Percentiles rank a stretch among this genome's conserved stretches.
Conservation (phyloP, 2,888 invertebrate genomes). For the Chrysopilus asiliformis region DNA sequence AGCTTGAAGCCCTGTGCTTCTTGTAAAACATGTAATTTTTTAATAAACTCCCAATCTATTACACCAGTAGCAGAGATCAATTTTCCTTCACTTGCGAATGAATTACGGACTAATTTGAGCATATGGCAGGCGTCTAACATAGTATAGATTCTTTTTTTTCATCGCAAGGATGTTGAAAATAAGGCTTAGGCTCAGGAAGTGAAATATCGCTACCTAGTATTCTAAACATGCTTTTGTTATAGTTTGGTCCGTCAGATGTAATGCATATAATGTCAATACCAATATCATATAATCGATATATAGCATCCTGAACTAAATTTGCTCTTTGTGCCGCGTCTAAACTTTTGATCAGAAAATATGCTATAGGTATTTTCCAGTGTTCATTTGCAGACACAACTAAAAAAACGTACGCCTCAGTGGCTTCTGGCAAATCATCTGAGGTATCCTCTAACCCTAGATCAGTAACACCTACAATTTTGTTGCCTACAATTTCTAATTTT, state of each 20-base stretch:
- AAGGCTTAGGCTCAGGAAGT: neutral
- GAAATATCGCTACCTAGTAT: neutral
- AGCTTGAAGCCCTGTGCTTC: neutral
- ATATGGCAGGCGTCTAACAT: neutral
- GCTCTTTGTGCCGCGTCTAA: neutral
- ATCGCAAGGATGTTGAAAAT: too few species aligned
- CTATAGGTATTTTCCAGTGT: neutral
- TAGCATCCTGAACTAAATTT: neutral
- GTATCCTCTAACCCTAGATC: too few species aligned
- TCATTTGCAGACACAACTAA: too few species aligned
- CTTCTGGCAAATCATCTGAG: too few species aligned
- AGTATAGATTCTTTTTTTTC: neutral
- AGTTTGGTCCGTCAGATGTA: neutral
- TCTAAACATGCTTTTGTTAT: too few species aligned
- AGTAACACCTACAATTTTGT: too few species aligned
- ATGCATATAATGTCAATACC: neutral
- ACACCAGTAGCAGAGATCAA: neutral
- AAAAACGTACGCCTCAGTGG: too few species aligned
- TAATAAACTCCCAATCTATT: neutral
- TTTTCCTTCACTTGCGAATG: neutral
- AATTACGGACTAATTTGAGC: neutral
- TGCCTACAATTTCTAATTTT: neutral
- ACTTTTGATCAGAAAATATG: too few species aligned
- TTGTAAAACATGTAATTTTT: neutral
- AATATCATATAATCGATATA: neutral